Evolutionary conservation across 2,113 vertebrate genomes (phyloP).

Genomic region (Greenwoodochromis staneri): DNA sequence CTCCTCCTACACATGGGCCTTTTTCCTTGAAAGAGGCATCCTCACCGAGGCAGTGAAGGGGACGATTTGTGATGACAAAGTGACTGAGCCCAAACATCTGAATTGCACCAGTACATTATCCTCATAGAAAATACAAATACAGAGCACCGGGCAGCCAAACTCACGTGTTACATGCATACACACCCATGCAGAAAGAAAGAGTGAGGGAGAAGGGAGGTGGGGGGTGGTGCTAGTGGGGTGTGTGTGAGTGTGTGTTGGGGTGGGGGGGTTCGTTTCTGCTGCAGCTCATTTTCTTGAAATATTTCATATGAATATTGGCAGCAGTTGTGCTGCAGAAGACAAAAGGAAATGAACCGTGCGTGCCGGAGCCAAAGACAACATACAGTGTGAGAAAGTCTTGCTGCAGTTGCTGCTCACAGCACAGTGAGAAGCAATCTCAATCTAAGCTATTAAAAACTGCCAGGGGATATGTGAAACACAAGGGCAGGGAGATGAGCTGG

Average conservation of each 20-base stretch:
- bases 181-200: not conserved
- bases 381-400: slow-evolving; percentile 74
- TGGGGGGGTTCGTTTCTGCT: slow-evolving; percentile 30
- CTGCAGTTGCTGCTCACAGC: slow-evolving; percentile 51
- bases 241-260: not conserved
- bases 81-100: not conserved
- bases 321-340: slow-evolving; percentile 67
- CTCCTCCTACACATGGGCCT: not conserved
- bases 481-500: not conserved
- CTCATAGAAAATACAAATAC: not conserved
- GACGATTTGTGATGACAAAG: slow-evolving; percentile 10
- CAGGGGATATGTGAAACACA: slow-evolving; percentile 5
- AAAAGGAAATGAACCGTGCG: slow-evolving; percentile 71
- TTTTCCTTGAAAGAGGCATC: not conserved
- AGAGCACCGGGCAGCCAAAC: not conserved
- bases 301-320: slow-evolving; percentile 71
- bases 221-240: not conserved
- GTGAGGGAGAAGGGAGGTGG: not conserved
- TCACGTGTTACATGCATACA: not conserved
- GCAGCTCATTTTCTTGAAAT: slow-evolving; percentile 62
- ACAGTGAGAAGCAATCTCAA: slow-evolving; percentile 49
- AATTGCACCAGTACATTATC: slow-evolving; percentile 13
- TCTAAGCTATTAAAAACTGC: slow-evolving; percentile 44
- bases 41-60: not conserved
- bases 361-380: slow-evolving; percentile 72